A percentile compares a stretch with the other conserved stretches of the same genome.
These are phyloP conservation scores for Megalops atlanticus DNA, from an alignment of 2,113 vertebrate species.

Conservation along the genomic window DNA sequence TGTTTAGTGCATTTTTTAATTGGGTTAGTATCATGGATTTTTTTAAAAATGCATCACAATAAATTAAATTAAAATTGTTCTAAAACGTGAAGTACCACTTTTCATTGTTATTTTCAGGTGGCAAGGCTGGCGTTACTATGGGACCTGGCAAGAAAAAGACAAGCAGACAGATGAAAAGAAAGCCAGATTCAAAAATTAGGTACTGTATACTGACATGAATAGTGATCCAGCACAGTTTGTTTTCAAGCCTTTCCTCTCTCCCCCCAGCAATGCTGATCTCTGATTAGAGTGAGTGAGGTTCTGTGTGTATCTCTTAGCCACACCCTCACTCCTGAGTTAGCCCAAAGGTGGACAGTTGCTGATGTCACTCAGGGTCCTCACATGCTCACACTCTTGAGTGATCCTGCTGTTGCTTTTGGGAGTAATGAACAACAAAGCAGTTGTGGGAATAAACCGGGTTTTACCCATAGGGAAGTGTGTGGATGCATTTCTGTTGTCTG, in stretches of 20 bases:
- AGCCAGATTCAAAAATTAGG: background rate
- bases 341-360: background rate
- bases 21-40: too few species aligned
- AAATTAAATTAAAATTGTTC: background rate
- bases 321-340: too few species aligned
- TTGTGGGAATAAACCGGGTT: background rate
- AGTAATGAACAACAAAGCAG: too few species aligned
- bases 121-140: background rate
- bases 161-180: slow-evolving; percentile 17
- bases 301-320: background rate
- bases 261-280: background rate
- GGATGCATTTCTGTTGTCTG: background rate
- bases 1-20: too few species aligned
- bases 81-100: slow-evolving; percentile 6
- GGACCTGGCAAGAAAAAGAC: background rate
- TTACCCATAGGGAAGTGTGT: background rate
- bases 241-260: background rate
- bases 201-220: too few species aligned
- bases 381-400: too few species aligned
- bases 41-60: too few species aligned
- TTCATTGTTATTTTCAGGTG: background rate
- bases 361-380: too few species aligned
- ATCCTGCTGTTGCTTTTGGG: too few species aligned
- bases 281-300: background rate
- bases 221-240: background rate